Evolutionary conservation across 1,140 invertebrate species (phyloP), one percentile per base, ranked within the genome.

Genomic region (Drosophila ohnishii): DNA sequence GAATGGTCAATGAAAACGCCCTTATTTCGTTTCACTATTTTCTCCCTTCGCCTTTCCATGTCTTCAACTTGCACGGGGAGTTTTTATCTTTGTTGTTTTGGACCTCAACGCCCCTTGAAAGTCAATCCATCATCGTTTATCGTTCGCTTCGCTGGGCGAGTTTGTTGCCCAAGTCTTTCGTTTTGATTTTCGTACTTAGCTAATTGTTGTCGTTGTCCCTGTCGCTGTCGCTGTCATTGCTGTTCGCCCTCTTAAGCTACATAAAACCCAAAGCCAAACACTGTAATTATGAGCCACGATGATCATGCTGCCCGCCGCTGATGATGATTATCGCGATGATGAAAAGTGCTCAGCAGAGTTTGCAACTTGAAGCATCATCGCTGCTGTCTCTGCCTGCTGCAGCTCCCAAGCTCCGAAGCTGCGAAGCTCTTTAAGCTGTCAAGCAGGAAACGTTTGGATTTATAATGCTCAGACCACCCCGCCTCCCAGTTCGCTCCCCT

Each of bases 371-470:
- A 87, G 80, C 83, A 88, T 87, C 83, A 86, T 86, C 78, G 70
- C 74, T 59, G 78, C 74, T 67, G 66, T 61, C 58, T 32, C 55
- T 61, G 44, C 8, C 63, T 59, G 64, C 69, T 84, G 80, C 82
- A 78, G 60, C 72, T 84, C 59, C 45, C 50, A 65, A 57, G 50
- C 78, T 84, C 59, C 45, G 56, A 65, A 57, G 50, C 78, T 80
- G 75, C 55, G 51, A 66, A 80, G 75, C 75, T 88, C 82, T 82
- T 87, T 67, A 86, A 87, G 84, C 84, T 87, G 83, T 87, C 83
- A 87, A 87, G 84, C 83, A 87, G 83, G 83, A 87, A 87, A 87
- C 86, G 84, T 83, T 88, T 87, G 85, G 75, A 86, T 87, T 87
- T 86, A 86, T 86, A 86, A 86, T 87, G 82, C 80, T 55, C 67